Evolutionary conservation across 2,888 invertebrate genomes (phyloP).

Genomic region (Andrena trimmerana): DNA sequence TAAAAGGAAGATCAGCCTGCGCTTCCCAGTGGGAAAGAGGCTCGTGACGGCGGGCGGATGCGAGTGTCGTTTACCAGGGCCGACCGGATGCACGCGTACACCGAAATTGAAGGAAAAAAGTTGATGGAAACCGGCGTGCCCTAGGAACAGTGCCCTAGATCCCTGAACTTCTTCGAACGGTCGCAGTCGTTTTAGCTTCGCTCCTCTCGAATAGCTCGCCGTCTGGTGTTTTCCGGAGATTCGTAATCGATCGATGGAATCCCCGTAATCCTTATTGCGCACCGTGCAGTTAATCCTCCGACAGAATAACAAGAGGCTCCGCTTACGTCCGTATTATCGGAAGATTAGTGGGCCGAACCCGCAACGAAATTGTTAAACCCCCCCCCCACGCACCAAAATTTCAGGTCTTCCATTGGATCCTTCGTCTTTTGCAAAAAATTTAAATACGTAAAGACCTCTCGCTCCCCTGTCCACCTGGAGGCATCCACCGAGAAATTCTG

Average conservation of each 20-base stretch:
- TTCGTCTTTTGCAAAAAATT: not conserved
- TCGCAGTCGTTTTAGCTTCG: not conserved
- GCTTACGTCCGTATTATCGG: slow-evolving; percentile 53
- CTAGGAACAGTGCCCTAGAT: too few relatives aligned
- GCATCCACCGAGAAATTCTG: too few relatives aligned
- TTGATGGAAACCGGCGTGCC: slow-evolving; percentile 7
- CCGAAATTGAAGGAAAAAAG: not conserved
- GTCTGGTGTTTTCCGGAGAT: slow-evolving; percentile 29
- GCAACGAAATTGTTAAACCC: slow-evolving; percentile 16
- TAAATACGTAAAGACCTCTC: not conserved
- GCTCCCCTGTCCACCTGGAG: not conserved
- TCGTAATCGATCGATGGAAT: slow-evolving; percentile 32
- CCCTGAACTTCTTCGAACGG: too few relatives aligned
- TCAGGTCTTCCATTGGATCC: not conserved
- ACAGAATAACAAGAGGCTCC: slow-evolving; percentile 41
- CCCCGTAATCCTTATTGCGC: slow-evolving; percentile 55
- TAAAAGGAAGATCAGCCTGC: slow-evolving; percentile 18
- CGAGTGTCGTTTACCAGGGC: slow-evolving; percentile 26
- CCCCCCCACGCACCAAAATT: not conserved
- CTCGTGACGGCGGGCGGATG: slow-evolving; percentile 43
- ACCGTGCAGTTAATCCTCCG: slow-evolving; percentile 43
- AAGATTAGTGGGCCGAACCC: slow-evolving; percentile 31
- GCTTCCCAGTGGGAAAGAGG: slow-evolving; percentile 30
- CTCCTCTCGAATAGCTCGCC: not conserved
- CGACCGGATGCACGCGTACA: slow-evolving; percentile 24